Percentiles rank a stretch among this genome's conserved stretches.
phyloP scores from a whole-genome alignment of 2,888 invertebrate genomes.

The Brenthis daphne region DNA sequence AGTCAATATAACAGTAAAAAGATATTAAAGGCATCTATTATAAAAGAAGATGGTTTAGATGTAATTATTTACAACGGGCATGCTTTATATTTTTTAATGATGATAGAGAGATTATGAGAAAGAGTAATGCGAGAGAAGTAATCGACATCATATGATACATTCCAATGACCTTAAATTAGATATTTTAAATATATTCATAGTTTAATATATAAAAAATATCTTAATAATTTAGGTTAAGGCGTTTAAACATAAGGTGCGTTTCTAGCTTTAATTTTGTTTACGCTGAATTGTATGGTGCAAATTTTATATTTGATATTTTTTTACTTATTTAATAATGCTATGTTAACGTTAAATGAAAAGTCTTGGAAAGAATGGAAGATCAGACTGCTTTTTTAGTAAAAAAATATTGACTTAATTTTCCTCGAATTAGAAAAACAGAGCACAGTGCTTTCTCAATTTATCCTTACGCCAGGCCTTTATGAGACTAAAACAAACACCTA shows the following conservation, averaged over 20 bases:
- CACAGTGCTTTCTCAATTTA: too few species aligned
- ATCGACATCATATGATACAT: constrained; percentile 28
- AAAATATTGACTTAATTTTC: too few species aligned
- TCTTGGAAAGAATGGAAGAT: neutral
- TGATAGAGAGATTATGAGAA: neutral
- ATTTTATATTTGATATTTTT: constrained; percentile 35
- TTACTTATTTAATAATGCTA: constrained; percentile 21
- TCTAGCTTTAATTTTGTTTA: constrained; percentile 50
- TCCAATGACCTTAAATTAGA: constrained; percentile 49
- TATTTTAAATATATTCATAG: constrained; percentile 37
- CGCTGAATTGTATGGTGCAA: constrained; percentile 74
- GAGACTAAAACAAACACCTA: too few species aligned
- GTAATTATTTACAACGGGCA: too few species aligned
- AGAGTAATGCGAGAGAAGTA: constrained; percentile 7
- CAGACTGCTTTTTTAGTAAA: too few species aligned
- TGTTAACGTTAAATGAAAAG: neutral
- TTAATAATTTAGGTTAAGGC: constrained; percentile 34
- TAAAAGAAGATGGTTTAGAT: too few species aligned
- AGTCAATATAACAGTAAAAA: too few species aligned
- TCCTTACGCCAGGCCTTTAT: too few species aligned
- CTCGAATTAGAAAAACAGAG: too few species aligned
- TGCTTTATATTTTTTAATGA: too few species aligned
- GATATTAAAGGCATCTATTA: too few species aligned
- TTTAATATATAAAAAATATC: constrained; percentile 35
- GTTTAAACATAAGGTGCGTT: constrained; percentile 16